Conservation (phyloP, 2,888 invertebrate genomes). For the Eupithecia inturbata region DNA sequence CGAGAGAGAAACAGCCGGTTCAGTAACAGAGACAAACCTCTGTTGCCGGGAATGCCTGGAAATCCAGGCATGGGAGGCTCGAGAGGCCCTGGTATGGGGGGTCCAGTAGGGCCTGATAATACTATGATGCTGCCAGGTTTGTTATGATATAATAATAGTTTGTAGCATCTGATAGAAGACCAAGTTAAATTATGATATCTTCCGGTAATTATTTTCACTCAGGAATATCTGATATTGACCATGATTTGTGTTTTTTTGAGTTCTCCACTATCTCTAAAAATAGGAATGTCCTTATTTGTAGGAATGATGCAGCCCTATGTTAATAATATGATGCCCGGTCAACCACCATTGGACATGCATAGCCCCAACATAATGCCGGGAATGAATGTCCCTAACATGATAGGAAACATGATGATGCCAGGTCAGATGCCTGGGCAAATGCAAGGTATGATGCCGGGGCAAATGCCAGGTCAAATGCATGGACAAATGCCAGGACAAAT, state of each 20-base stretch:
- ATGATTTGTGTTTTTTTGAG: not conserved
- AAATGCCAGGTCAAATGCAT: slow-evolving; percentile 1
- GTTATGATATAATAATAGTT: not conserved
- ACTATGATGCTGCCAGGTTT: slow-evolving; percentile 54
- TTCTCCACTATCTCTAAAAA: not conserved
- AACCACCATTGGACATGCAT: slow-evolving; percentile 39
- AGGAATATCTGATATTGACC: not conserved
- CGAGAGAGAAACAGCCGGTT: slow-evolving; percentile 35
- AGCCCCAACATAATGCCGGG: slow-evolving; percentile 39
- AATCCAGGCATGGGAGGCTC: slow-evolving; percentile 30
- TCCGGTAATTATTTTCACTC: not conserved
- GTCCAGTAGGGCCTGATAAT: not conserved
- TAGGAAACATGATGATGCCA: slow-evolving; percentile 37
- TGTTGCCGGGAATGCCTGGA: slow-evolving; percentile 11
- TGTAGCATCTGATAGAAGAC: not conserved
- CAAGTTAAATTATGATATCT: not conserved
- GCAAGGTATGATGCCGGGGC: slow-evolving; percentile 4
- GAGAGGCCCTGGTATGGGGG: slow-evolving; percentile 24
- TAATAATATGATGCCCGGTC: slow-evolving; percentile 49
- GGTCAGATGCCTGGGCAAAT: slow-evolving; percentile 31
- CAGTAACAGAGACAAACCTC: slow-evolving; percentile 28
- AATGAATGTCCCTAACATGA: slow-evolving; percentile 12
- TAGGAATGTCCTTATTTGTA: slow-evolving; percentile 32
- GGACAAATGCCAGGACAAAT: slow-evolving; percentile 32
- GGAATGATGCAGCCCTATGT: slow-evolving; percentile 54